These are phyloP conservation scores for Cyclopterus lumpus DNA, from an alignment of 2,797 vertebrate genomes.

Conservation along the genomic window DNA sequence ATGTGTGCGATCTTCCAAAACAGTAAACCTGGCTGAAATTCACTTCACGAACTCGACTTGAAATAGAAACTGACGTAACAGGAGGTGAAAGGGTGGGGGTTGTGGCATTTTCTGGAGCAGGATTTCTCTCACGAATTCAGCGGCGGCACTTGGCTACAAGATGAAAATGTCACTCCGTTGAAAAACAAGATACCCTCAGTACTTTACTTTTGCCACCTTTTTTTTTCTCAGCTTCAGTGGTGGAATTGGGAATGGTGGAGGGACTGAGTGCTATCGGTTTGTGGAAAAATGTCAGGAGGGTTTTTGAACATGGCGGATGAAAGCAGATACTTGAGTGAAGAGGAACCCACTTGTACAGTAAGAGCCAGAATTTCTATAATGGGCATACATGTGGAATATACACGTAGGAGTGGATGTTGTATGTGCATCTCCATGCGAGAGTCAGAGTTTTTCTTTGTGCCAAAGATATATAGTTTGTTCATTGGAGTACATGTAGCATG, in stretches of 20 bases:
- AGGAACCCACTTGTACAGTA: conserved; percentile 45
- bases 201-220: conserved; percentile 50
- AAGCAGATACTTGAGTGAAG: conserved; percentile 61
- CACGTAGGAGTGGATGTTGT: conserved; percentile 5
- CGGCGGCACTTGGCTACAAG: conserved; percentile 49
- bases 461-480: conserved; percentile 4
- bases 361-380: conserved; percentile 45
- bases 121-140: conserved; percentile 73
- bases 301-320: conserved; percentile 70
- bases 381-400: conserved; percentile 35
- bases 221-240: conserved; percentile 54
- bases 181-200: conserved; percentile 38
- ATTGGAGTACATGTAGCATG: background rate
- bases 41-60: background rate
- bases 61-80: conserved; percentile 7
- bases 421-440: conserved; percentile 16
- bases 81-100: conserved; percentile 19
- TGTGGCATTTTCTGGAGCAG: conserved; percentile 75
- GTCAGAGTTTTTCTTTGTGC: background rate
- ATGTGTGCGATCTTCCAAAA: background rate
- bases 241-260: conserved; percentile 31
- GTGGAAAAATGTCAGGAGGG: conserved; percentile 82
- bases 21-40: conserved; percentile 3
- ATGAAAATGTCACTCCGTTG: conserved; percentile 79
- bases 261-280: conserved; percentile 58